Base-by-base conservation (phyloP, 2,888 invertebrate species). In the Drosophila mayaguana region DNA sequence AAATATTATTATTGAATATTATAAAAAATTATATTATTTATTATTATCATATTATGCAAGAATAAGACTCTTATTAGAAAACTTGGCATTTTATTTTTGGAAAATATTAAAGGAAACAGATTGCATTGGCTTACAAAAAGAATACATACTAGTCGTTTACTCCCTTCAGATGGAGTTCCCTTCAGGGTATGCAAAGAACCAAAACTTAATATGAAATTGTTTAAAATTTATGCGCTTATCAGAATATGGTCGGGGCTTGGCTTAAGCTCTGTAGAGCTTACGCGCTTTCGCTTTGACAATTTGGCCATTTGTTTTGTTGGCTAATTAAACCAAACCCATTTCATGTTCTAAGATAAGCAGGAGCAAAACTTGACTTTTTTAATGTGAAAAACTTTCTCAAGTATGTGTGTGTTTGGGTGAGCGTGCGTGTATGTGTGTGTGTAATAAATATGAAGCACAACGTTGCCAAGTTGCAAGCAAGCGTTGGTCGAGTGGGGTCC, bases 241-340 rank as follows among this genome's bases (percentile, higher is more conserved):
- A 63, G 62, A 59, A 46, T 55, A 54, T 45, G 57, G 50, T 61
- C 28, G 74, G 20, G 54, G 28, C 20, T 76, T 63, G 61, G 63
- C 62, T 62, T 57, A 22, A 56, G 56, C 38, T n/a, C 25, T 25
- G 18, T 28, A 11, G 34, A 36, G 63, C 71, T 56, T 40, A 38
- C 25, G 46, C 42, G 32, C 56, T 63, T 53, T 38, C 16, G 38
- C 18, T 38, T 28, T 57, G 53, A 64, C 69, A 75, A 79, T 85
- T 79, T 80, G 62, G 76, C 63, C 63, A 67, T 81, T 78, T 86
- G 77, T 87, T 87, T 74, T 77, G 72, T 89, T 88, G 71, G 68
- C 81, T 80, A 90, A 90, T 86, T 90, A 90, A 90, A 83, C 74
- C 79, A 80, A 90, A 81, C 84, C 89, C 84, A 81, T 89, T 90